Evolutionary conservation across 2,888 invertebrate species (phyloP), one percentile per base, ranked within the genome.

Genomic region (Cephalotes varians): DNA sequence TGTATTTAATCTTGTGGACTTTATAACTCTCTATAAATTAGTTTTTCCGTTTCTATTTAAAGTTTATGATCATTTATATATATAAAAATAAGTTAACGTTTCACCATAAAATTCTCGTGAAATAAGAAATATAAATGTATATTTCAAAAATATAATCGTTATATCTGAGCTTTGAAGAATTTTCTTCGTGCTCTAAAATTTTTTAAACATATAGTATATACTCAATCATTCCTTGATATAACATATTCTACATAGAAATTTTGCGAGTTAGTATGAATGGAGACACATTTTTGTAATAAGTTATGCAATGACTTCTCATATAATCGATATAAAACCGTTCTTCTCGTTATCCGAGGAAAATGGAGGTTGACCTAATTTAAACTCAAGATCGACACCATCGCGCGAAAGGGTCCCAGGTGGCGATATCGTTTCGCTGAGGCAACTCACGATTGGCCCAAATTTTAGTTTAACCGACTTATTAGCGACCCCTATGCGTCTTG

Each of bases 401-500:
- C 37, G 76, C 47, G 31, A 31, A 74, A 2, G 10, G 71, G 72
- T 40, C 60, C 49, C 83, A 72, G 80, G 49, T 65, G 65, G 72
- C 37, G 56, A n/a, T 47, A 54, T 47, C 79, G 49, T 81, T 62
- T 65, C 58, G 25, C 28, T 12, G n/a, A 21, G 28, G 81, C 83
- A 88, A 90, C 87, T 88, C 87, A 83, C 85, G 84, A 91, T 90
- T 90, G 88, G 88, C 88, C 89, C 82, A 89, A 90, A 91, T 91
- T 88, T 88, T 87, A 90, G 90, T 91, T 91, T 90, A 88, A 91
- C 86, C 90, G 91, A 91, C 88, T 88, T 84, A 85, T 84, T 77
- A 60, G 49, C 80, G 58, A 60, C 51, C 80, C 76, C 58, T 79
- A 85, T 31, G 83, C 85, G 86, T 86, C 88, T 83, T 76, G 81